Conservation (phyloP, 2,888 invertebrate species). For the Caenorhabditis angaria region DNA sequence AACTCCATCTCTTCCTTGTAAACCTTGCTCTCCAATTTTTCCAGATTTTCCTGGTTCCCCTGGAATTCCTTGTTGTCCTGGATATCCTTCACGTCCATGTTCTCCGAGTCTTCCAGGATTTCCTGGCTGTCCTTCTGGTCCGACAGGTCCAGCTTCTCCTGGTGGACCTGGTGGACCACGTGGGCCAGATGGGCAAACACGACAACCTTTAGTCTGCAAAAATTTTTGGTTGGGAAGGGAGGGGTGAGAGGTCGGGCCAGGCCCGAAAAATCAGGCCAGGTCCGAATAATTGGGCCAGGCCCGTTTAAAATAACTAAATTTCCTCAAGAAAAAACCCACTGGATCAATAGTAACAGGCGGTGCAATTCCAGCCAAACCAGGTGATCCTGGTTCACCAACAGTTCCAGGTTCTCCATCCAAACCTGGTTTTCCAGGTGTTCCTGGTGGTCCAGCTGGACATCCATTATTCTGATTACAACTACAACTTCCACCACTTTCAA, state of each 20-base stretch:
- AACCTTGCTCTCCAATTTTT: slow-evolving; percentile 55
- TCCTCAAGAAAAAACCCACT: slow-evolving; percentile 17
- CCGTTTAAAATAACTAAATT: background rate
- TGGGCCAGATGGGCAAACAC: slow-evolving; percentile 66
- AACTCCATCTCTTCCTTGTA: slow-evolving; percentile 49
- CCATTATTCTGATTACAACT: slow-evolving; percentile 58
- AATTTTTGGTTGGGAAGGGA: no score
- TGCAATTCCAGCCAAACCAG: slow-evolving; percentile 64
- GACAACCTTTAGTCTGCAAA: slow-evolving; percentile 51
- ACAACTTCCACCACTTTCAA: slow-evolving; percentile 51
- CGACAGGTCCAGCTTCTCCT: slow-evolving; percentile 59
- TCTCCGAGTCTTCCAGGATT: slow-evolving; percentile 61
- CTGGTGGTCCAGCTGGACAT: slow-evolving; percentile 60
- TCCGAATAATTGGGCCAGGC: no score
- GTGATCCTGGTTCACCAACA: slow-evolving; percentile 57
- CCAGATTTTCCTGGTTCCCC: slow-evolving; percentile 65
- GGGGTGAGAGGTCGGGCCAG: no score
- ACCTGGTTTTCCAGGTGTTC: slow-evolving; percentile 59
- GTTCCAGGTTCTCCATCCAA: slow-evolving; percentile 56
- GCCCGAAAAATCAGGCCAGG: no score
- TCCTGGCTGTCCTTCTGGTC: slow-evolving; percentile 61
- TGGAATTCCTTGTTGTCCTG: slow-evolving; percentile 63
- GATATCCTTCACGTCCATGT: slow-evolving; percentile 60
- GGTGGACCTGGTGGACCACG: slow-evolving; percentile 66
- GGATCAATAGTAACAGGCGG: slow-evolving; percentile 66